Evolutionary conservation across 2,797 vertebrate genomes (phyloP).

Genomic region (Sciurus carolinensis): DNA sequence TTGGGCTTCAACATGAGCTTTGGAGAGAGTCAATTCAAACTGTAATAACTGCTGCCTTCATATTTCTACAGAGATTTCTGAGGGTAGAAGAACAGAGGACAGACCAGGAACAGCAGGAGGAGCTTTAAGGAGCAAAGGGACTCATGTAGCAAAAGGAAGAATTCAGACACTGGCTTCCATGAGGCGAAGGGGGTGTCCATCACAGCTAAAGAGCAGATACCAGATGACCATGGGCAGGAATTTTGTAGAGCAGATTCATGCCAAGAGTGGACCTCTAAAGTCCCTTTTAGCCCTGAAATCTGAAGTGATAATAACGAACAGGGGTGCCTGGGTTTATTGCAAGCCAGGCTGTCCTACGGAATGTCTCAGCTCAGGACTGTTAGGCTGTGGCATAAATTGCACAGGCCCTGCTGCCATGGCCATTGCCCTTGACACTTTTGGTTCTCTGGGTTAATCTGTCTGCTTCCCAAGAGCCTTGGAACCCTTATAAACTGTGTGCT

Average conservation of each 20-base stretch:
- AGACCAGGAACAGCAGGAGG: not conserved
- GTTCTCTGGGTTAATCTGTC: not conserved
- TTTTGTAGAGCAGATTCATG: not conserved
- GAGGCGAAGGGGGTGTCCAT: not conserved
- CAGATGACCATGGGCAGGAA: not conserved
- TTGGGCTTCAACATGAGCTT: not conserved
- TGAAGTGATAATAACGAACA: not conserved
- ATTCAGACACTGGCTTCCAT: not conserved
- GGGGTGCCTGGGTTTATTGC: not conserved
- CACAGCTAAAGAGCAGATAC: not conserved
- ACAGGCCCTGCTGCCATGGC: not conserved
- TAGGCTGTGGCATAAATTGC: not conserved
- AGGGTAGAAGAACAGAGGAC: not conserved
- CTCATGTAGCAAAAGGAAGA: not conserved
- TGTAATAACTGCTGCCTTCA: not conserved
- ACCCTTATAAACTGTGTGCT: not conserved
- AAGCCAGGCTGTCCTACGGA: not conserved
- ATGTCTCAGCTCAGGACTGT: not conserved
- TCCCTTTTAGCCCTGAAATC: not conserved
- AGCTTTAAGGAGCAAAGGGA: not conserved
- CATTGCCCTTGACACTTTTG: not conserved
- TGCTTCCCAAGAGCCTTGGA: not conserved
- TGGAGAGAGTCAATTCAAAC: not conserved
- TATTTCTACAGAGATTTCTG: not conserved
- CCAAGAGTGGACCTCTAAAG: not conserved